Conservation (phyloP, 2,888 invertebrate species). For the Drosophila koepferae region DNA sequence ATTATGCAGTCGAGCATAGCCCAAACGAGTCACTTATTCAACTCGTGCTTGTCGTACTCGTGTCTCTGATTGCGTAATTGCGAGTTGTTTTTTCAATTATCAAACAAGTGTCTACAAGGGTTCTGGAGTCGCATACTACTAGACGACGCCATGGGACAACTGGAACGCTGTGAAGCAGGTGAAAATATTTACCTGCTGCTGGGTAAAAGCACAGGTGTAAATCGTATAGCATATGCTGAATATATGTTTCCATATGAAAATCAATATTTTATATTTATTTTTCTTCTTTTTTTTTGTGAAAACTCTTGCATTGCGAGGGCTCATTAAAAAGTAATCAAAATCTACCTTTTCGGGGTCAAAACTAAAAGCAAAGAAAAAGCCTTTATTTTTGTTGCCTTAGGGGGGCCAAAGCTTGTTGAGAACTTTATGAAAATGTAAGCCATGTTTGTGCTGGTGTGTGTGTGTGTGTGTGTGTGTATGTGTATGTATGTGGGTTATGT, state of each 20-base stretch:
- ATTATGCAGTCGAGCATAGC: not conserved
- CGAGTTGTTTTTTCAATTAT: conserved; percentile 35
- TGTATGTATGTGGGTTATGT: conserved; percentile 35
- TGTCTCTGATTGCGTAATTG: conserved; percentile 50
- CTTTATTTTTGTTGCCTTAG: conserved; percentile 4
- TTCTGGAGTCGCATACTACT: not conserved
- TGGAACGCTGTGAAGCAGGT: not conserved
- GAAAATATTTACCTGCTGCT: not conserved
- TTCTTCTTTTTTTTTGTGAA: not conserved
- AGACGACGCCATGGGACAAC: not conserved
- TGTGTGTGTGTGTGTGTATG: conserved; percentile 10
- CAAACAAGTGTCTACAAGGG: conserved; percentile 48
- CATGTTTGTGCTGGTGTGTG: conserved; percentile 8
- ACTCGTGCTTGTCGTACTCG: not conserved
- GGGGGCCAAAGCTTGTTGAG: conserved; percentile 22
- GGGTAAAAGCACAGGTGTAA: not conserved
- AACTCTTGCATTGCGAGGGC: conserved; percentile 5
- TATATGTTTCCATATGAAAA: not conserved
- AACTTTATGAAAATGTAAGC: conserved; percentile 43
- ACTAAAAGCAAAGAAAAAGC: conserved; percentile 6
- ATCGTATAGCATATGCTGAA: not conserved
- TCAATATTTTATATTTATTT: not conserved
- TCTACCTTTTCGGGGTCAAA: conserved; percentile 9
- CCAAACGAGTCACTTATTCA: not conserved
- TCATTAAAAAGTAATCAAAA: conserved; percentile 17